phyloP scores from a whole-genome alignment of 2,888 invertebrate species.

The Suillia variegata region DNA sequence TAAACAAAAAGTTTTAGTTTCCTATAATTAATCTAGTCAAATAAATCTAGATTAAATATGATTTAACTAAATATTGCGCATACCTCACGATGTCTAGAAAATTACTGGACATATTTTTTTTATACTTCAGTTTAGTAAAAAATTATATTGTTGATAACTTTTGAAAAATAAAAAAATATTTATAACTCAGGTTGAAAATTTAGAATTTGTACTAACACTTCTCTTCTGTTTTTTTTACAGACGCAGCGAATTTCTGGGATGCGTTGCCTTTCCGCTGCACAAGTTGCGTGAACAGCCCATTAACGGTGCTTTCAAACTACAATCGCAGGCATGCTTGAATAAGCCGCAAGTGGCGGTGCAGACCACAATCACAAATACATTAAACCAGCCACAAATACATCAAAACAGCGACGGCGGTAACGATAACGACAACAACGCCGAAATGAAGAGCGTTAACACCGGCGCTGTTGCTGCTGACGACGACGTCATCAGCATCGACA shows the following conservation, averaged over 20 bases:
- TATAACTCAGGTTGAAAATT: too few species aligned
- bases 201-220: neutral
- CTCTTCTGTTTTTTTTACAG: conserved; percentile 66
- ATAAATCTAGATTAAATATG: too few species aligned
- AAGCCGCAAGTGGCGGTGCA: conserved; percentile 55
- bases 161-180: too few species aligned
- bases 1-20: too few species aligned
- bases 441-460: too few species aligned
- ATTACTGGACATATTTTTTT: too few species aligned
- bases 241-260: conserved; percentile 92
- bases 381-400: neutral
- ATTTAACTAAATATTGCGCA: too few species aligned
- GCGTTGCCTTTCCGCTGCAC: conserved; percentile 88
- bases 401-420: conserved; percentile 24
- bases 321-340: conserved; percentile 69
- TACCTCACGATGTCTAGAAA: too few species aligned
- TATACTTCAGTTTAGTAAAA: too few species aligned
- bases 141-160: too few species aligned
- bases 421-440: conserved; percentile 20
- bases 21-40: too few species aligned
- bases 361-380: conserved; percentile 33
- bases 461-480: neutral
- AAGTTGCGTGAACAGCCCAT: conserved; percentile 75
- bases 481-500: conserved; percentile 26
- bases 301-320: conserved; percentile 77